A percentile compares a stretch with the other conserved stretches of the same genome.
These are phyloP conservation scores for mouse (Mus musculus) DNA, from an alignment of 2,113 vertebrate species.

Conservation along the genomic window DNA sequence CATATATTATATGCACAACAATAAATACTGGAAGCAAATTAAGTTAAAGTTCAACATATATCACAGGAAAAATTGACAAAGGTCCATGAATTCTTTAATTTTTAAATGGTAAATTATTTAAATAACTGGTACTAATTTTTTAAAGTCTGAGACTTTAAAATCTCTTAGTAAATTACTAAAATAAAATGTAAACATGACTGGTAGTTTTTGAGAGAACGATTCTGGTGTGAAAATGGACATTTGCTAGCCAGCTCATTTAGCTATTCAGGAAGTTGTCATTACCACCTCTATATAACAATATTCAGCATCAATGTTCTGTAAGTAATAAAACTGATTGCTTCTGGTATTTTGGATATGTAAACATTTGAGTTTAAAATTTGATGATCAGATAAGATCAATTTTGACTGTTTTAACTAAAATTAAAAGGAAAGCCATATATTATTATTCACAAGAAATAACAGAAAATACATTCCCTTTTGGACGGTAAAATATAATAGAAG, in stretches of 20 bases:
- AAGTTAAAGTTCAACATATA: constrained; percentile 1
- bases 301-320: neutral
- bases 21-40: neutral
- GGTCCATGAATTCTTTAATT: neutral
- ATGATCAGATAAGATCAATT: neutral
- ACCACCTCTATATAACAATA: neutral
- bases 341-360: constrained; percentile 34
- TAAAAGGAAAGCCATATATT: neutral
- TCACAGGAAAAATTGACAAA: constrained; percentile 3
- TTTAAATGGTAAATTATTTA: neutral
- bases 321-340: constrained; percentile 39
- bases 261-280: neutral
- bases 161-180: neutral
- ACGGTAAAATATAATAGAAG: neutral
- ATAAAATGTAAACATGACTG: neutral
- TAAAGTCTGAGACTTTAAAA: neutral
- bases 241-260: neutral
- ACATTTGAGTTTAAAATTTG: neutral
- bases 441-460: neutral
- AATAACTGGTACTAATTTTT: neutral
- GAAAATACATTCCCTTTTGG: neutral
- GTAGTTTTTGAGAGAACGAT: neutral
- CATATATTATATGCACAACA: neutral
- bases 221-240: neutral
- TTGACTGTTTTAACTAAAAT: neutral